Evolutionary conservation across 2,888 invertebrate genomes (phyloP).

Genomic region (Andrena trimmerana): DNA sequence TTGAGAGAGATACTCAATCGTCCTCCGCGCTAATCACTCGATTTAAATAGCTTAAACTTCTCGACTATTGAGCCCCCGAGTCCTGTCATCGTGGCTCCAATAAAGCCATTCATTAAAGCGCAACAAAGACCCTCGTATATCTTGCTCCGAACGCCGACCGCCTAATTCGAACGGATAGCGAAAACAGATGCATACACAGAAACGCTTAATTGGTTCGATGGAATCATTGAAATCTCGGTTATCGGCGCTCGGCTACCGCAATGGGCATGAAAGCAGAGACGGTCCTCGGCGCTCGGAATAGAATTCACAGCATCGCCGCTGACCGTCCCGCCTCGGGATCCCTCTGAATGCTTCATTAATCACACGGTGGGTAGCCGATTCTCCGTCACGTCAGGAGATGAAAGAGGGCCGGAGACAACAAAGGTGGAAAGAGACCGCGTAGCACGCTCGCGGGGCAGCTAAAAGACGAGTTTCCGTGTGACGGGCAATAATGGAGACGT

Average conservation of each 20-base stretch:
- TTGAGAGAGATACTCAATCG: too few species aligned
- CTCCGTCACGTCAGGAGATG: slow-evolving; percentile 61
- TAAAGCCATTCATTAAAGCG: too few species aligned
- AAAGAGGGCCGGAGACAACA: slow-evolving; percentile 51
- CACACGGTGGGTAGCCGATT: slow-evolving; percentile 75
- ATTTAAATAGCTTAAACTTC: too few species aligned
- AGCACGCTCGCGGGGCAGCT: slow-evolving; percentile 63
- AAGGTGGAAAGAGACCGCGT: slow-evolving; percentile 67
- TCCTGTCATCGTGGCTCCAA: too few species aligned
- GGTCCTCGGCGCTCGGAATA: slow-evolving; percentile 53
- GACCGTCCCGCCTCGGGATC: slow-evolving; percentile 32
- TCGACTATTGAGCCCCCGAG: too few species aligned
- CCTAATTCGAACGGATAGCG: too few species aligned
- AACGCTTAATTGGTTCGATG: slow-evolving; percentile 13
- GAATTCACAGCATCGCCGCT: slow-evolving; percentile 30
- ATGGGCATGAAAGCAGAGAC: slow-evolving; percentile 3
- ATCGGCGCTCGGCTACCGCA: background rate
- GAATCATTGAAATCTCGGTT: background rate
- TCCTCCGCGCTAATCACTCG: too few species aligned
- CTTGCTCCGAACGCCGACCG: too few species aligned
- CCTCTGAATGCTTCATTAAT: slow-evolving; percentile 79
- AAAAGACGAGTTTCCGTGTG: slow-evolving; percentile 70
- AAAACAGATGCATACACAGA: too few species aligned
- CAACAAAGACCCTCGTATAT: too few species aligned
- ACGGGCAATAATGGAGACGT: slow-evolving; percentile 78